Evolutionary conservation across 2,113 vertebrate genomes (phyloP), one percentile per base, ranked within the genome.

Genomic region (Marmota monax): DNA sequence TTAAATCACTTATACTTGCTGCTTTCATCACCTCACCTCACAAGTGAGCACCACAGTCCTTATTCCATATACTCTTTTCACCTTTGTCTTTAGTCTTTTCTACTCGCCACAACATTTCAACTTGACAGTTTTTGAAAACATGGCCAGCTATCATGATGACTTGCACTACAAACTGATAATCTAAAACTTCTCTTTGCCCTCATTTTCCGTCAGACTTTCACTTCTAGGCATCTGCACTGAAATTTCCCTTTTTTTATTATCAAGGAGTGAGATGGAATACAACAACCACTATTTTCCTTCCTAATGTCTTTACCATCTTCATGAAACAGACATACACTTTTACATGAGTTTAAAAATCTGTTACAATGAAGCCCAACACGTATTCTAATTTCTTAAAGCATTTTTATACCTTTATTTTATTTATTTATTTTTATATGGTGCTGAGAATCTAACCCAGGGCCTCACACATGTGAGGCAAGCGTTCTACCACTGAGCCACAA

Each of bases 1-100:
- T 92, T 86, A 63, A 83, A 96, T 42, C 80, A 77, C 51, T 87
- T 56, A 69, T 42, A n/a, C 48, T 86, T 87, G 65, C 42, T 73
- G 29, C 39, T 86, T 67, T 90, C 27, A 23, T 22, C 45, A 48
- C 4, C 25, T 84, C 32, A 16, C 7, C 29, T 86, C 58, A 69
- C 18, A 56, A 61, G 3, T 37, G 5, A 80, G 22, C 13, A 53
- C 45, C 61, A 73, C 2, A 53, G 14, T 4, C n/a, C n/a, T 29
- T 70, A 61, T 74, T 94, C 10, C n/a, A 88, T 2, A 61, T 16
- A 42, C 4, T 85, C 32, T n/a, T 85, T 92, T 53, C 53, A 34
- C 29, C 42, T 88, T 70, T 76, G 63, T 72, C 16, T 5, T 65
- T 89, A 80, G 12, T 73, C 61, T 70, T 18, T 25, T 32, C 7